Percentiles rank a stretch among this genome's conserved stretches.
Conservation (phyloP, 1,140 invertebrate species). For the Zophobas atratus region DNA sequence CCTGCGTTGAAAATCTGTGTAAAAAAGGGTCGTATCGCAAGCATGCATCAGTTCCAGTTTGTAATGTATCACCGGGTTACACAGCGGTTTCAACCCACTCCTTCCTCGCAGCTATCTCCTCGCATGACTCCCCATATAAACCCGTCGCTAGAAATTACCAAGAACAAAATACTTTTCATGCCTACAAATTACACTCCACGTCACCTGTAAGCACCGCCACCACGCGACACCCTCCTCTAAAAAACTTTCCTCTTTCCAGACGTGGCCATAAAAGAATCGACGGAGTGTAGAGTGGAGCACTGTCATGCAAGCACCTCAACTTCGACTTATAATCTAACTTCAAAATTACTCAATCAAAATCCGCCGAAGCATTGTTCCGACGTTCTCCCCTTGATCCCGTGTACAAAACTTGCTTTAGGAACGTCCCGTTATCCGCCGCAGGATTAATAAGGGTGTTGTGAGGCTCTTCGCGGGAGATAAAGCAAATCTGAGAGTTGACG, state of each 20-base stretch:
- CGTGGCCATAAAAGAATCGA: conserved; percentile 20
- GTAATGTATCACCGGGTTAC: no score
- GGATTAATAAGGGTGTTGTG: conserved; percentile 29
- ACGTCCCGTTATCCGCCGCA: conserved; percentile 14
- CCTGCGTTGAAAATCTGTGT: no score
- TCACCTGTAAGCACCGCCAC: not conserved
- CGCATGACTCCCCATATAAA: no score
- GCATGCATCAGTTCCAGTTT: no score
- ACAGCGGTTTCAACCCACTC: no score
- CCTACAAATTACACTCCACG: conserved; percentile 5
- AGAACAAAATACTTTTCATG: not conserved
- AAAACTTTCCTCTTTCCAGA: not conserved
- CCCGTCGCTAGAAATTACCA: no score
- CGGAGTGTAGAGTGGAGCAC: not conserved
- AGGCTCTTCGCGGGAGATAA: conserved; percentile 24
- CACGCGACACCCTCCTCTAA: conserved; percentile 4
- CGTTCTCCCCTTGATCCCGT: conserved; percentile 2
- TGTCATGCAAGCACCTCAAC: not conserved
- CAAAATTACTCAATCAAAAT: conserved; percentile 22
- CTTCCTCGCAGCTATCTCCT: no score
- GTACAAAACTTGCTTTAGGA: not conserved
- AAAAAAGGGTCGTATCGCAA: no score
- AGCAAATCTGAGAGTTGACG: conserved; percentile 33
- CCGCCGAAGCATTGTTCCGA: conserved; percentile 5
- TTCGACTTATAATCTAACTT: conserved; percentile 31